phyloP scores from a whole-genome alignment of 2,113 vertebrate species.

The Oreotrochilus melanogaster region DNA sequence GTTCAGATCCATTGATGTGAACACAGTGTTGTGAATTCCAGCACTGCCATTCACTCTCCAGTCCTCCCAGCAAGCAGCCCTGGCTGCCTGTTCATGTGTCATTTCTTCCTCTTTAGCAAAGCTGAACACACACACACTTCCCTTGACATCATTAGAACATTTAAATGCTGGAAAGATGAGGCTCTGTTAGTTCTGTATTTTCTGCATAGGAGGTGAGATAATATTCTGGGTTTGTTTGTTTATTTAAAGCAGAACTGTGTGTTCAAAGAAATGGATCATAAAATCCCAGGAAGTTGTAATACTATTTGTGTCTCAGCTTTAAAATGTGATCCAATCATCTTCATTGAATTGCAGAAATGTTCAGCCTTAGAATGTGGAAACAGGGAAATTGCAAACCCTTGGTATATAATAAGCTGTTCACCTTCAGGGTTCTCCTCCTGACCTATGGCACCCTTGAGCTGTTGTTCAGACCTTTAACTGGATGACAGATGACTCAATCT shows the following conservation, averaged over 20 bases:
- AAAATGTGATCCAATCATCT: background rate
- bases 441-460: background rate
- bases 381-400: background rate
- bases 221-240: background rate
- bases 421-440: background rate
- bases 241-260: background rate
- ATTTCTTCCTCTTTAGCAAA: background rate
- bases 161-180: background rate
- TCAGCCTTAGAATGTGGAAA: background rate
- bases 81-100: background rate
- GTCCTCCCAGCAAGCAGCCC: background rate
- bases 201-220: background rate
- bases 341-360: background rate
- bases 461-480: background rate
- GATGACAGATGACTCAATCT: background rate
- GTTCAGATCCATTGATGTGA: background rate
- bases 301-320: conserved; percentile 3
- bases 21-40: background rate
- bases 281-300: background rate
- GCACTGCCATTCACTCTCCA: background rate
- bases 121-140: background rate
- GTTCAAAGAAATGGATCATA: background rate
- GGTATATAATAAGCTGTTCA: background rate
- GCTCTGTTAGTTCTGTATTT: background rate
- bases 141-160: background rate